phyloP scores from a whole-genome alignment of 2,888 invertebrate genomes.

The Zootermopsis nevadensis region DNA sequence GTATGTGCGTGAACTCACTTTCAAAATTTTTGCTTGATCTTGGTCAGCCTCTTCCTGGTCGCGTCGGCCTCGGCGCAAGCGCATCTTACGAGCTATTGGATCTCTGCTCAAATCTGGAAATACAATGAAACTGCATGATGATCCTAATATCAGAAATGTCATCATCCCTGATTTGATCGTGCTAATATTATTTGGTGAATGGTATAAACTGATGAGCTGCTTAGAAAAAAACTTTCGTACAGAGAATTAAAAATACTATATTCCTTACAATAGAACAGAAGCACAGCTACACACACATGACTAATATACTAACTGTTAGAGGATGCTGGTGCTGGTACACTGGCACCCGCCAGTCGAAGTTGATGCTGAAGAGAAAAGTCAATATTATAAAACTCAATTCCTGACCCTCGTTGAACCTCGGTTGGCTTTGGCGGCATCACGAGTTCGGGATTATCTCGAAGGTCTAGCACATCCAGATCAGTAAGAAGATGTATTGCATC shows the following conservation, averaged over 20 bases:
- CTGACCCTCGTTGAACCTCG: slow-evolving; percentile 80
- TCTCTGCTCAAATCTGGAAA: slow-evolving; percentile 76
- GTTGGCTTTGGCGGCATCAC: slow-evolving; percentile 98
- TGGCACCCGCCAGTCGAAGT: slow-evolving; percentile 89
- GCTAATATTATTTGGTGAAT: no score
- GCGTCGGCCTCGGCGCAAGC: slow-evolving; percentile 83
- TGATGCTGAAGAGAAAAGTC: slow-evolving; percentile 98
- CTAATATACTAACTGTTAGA: slow-evolving; percentile 70
- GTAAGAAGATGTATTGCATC: slow-evolving; percentile 96
- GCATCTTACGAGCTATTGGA: slow-evolving; percentile 93
- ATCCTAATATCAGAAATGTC: neutral
- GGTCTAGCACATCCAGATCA: slow-evolving; percentile 88
- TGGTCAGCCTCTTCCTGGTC: slow-evolving; percentile 85
- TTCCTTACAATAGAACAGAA: no score
- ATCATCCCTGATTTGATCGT: no score
- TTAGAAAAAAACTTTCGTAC: no score
- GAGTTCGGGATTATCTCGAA: slow-evolving; percentile 93
- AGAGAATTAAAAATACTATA: no score
- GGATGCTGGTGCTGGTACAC: slow-evolving; percentile 78
- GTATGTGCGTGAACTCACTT: slow-evolving; percentile 62
- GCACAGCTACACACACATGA: no score
- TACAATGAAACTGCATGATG: neutral
- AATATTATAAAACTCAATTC: slow-evolving; percentile 95
- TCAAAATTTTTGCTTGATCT: slow-evolving; percentile 88
- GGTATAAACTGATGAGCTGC: no score